Percentiles rank a stretch among this genome's conserved stretches.
Evolutionary conservation across 1,140 invertebrate species (phyloP).

Genomic region (Hycleus phaleratus): DNA sequence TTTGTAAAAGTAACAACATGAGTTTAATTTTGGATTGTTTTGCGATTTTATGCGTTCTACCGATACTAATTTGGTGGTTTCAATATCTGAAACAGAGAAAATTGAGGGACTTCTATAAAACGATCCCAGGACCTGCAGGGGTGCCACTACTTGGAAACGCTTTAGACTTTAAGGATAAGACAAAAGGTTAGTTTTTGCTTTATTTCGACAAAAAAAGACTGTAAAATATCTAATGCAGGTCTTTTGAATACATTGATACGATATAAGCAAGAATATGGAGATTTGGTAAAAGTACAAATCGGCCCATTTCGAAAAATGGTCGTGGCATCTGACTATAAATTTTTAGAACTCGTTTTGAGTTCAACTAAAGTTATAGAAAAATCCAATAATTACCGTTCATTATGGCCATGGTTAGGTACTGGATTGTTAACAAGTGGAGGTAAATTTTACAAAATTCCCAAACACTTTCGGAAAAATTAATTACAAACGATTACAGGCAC

Average conservation of each 20-base stretch:
- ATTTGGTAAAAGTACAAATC: slow-evolving; percentile 4
- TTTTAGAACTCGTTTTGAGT: slow-evolving; percentile 49
- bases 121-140: slow-evolving; percentile 29
- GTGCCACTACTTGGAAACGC: slow-evolving; percentile 33
- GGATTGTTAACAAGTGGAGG: slow-evolving; percentile 64
- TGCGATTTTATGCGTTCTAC: neutral
- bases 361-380: slow-evolving; percentile 68
- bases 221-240: slow-evolving; percentile 13
- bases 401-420: slow-evolving; percentile 71
- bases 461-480: no score
- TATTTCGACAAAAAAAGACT: neutral
- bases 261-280: slow-evolving; percentile 19
- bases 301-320: slow-evolving; percentile 6
- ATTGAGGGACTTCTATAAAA: slow-evolving; percentile 13
- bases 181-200: slow-evolving; percentile 3
- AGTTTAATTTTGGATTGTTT: neutral
- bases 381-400: slow-evolving; percentile 59
- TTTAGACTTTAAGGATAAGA: slow-evolving; percentile 15
- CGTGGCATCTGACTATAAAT: slow-evolving; percentile 21
- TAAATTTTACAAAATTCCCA: neutral
- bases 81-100: slow-evolving; percentile 1
- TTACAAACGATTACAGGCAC: slow-evolving; percentile 9
- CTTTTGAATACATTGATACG: slow-evolving; percentile 8
- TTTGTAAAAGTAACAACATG: neutral
- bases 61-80: slow-evolving; percentile 1